Evolutionary conservation across 2,797 vertebrate genomes (phyloP).

Genomic region (Melanotaenia pygmaea): DNA sequence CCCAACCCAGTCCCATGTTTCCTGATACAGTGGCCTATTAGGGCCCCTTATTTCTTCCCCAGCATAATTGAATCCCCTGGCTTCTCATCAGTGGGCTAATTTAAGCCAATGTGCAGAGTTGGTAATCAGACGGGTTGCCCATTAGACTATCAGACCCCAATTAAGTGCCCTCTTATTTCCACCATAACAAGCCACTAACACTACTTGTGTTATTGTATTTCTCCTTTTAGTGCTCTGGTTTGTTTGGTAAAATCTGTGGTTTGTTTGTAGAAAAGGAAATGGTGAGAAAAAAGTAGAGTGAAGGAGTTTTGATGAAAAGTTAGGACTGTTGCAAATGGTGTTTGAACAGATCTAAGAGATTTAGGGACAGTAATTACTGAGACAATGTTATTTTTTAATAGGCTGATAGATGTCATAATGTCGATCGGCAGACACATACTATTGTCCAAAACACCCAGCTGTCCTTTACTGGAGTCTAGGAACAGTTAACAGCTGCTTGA

Average conservation of each 20-base stretch:
- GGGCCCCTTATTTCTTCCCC: slow-evolving; percentile 78
- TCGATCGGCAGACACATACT: not conserved
- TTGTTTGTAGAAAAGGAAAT: slow-evolving; percentile 52
- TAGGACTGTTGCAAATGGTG: slow-evolving; percentile 9
- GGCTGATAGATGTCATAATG: not conserved
- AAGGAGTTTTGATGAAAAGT: slow-evolving; percentile 37
- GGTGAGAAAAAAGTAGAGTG: slow-evolving; percentile 18
- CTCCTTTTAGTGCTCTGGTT: slow-evolving; percentile 66
- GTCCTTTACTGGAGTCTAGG: not conserved
- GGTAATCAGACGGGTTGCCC: slow-evolving; percentile 83
- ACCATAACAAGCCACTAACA: slow-evolving; percentile 80
- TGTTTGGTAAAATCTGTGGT: slow-evolving; percentile 71
- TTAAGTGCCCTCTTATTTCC: slow-evolving; percentile 83
- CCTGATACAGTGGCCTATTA: slow-evolving; percentile 82
- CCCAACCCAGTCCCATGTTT: slow-evolving; percentile 76
- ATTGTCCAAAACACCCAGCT: not conserved
- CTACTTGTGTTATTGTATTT: slow-evolving; percentile 77
- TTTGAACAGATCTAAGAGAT: slow-evolving; percentile 14
- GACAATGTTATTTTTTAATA: slow-evolving; percentile 1
- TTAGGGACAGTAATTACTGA: not conserved
- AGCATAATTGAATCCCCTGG: slow-evolving; percentile 85
- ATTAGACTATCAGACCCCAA: slow-evolving; percentile 82
- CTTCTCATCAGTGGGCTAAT: slow-evolving; percentile 85
- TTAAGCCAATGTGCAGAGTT: slow-evolving; percentile 83
- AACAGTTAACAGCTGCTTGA: not conserved